These are phyloP conservation scores for Harpalus rufipes DNA, from an alignment of 2,888 invertebrate species.

Conservation along the genomic window DNA sequence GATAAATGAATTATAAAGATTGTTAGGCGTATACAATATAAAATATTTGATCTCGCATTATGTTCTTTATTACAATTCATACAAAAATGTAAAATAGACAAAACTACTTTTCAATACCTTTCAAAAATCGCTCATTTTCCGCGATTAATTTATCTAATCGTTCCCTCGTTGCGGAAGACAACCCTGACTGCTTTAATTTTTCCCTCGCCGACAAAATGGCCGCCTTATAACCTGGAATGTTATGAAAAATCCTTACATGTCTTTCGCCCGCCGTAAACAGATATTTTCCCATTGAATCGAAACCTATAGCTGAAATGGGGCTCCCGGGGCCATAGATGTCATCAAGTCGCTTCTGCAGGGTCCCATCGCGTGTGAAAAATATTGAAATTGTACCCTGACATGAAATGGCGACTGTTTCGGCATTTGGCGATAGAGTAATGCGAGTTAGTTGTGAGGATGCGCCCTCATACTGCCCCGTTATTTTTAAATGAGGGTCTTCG, in stretches of 20 bases:
- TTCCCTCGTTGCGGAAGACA: conserved; percentile 87
- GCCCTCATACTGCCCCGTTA: conserved; percentile 82
- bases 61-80: conserved; percentile 11
- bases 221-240: conserved; percentile 84
- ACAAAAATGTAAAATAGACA: conserved; percentile 45
- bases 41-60: no score
- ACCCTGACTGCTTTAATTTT: conserved; percentile 79
- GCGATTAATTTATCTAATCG: conserved; percentile 85
- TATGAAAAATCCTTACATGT: conserved; percentile 88
- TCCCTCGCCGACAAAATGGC: conserved; percentile 77
- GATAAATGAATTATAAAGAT: no score
- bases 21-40: no score
- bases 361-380: conserved; percentile 84
- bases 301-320: conserved; percentile 83
- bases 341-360: conserved; percentile 83
- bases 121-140: conserved; percentile 79
- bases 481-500: conserved; percentile 86
- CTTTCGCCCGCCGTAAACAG: conserved; percentile 87
- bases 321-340: conserved; percentile 78
- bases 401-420: conserved; percentile 86
- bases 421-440: conserved; percentile 89
- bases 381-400: conserved; percentile 83
- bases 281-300: conserved; percentile 87
- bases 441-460: conserved; percentile 77
- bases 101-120: conserved; percentile 20